Conservation (phyloP, 2,888 invertebrate genomes). For the Trissolcus brochymenae region DNA sequence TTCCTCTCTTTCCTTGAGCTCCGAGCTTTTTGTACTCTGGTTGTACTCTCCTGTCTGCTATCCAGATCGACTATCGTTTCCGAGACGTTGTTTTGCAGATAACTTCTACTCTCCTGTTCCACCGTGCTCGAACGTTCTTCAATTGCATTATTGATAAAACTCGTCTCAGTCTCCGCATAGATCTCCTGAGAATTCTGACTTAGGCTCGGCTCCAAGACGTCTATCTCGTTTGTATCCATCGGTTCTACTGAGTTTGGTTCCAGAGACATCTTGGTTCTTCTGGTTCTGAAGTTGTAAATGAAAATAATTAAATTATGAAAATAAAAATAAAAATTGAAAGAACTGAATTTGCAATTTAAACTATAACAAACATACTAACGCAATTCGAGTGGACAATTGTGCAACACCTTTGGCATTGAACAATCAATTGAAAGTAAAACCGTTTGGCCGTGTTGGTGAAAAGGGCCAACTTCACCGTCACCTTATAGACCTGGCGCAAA, state of each 20-base stretch:
- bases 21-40: constrained; percentile 4
- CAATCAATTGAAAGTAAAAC: no score
- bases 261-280: no score
- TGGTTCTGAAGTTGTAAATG: no score
- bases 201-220: constrained; percentile 16
- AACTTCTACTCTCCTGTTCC: constrained; percentile 22
- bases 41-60: neutral
- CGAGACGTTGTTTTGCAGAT: constrained; percentile 32
- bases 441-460: no score
- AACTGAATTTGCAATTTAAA: no score
- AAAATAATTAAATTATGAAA: no score
- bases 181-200: constrained; percentile 40
- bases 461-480: no score
- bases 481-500: no score
- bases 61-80: constrained; percentile 34
- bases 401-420: no score
- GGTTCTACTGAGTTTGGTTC: neutral
- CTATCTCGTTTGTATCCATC: constrained; percentile 55
- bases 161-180: constrained; percentile 46
- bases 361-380: no score
- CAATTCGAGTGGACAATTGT: no score
- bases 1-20: neutral
- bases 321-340: no score
- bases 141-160: constrained; percentile 36
- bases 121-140: neutral